Conservation (phyloP, 2,797 vertebrate genomes). For the Trematomus bernacchii region DNA sequence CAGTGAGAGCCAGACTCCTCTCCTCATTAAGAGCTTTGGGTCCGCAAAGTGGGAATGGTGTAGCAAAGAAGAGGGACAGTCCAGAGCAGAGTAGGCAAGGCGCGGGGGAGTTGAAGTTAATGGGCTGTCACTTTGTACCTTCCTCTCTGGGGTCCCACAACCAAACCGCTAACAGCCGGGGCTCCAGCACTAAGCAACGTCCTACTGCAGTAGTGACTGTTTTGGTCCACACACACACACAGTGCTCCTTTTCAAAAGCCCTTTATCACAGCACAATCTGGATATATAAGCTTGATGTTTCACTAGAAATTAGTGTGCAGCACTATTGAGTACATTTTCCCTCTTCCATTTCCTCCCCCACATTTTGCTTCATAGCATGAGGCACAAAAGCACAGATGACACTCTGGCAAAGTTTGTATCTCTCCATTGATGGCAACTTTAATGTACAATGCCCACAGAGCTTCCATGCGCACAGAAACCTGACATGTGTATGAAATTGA, state of each 20-base stretch:
- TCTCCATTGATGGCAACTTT: neutral
- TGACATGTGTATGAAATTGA: neutral
- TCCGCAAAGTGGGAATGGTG: constrained; percentile 1
- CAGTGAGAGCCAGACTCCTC: constrained; percentile 16
- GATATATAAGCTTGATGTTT: constrained; percentile 19
- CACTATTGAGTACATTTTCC: constrained; percentile 6
- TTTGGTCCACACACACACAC: constrained; percentile 7
- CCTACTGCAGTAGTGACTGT: neutral
- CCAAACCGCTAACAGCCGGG: constrained; percentile 22
- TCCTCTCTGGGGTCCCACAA: constrained; percentile 22
- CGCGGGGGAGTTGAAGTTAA: constrained; percentile 34
- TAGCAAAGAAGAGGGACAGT: neutral
- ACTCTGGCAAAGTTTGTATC: neutral
- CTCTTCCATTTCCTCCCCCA: neutral
- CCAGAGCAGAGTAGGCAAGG: neutral
- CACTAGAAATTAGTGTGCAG: constrained; percentile 10
- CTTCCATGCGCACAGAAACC: neutral
- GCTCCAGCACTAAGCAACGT: constrained; percentile 1
- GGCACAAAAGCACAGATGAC: constrained; percentile 1
- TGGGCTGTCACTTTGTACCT: constrained; percentile 51
- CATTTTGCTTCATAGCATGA: neutral
- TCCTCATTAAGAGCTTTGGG: constrained; percentile 20
- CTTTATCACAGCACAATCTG: constrained; percentile 10
- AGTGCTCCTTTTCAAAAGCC: constrained; percentile 21
- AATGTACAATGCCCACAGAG: neutral